Percentiles rank a stretch among this genome's conserved stretches.
Evolutionary conservation across 2,888 invertebrate species (phyloP).

Genomic region (Chouioia cunea): DNA sequence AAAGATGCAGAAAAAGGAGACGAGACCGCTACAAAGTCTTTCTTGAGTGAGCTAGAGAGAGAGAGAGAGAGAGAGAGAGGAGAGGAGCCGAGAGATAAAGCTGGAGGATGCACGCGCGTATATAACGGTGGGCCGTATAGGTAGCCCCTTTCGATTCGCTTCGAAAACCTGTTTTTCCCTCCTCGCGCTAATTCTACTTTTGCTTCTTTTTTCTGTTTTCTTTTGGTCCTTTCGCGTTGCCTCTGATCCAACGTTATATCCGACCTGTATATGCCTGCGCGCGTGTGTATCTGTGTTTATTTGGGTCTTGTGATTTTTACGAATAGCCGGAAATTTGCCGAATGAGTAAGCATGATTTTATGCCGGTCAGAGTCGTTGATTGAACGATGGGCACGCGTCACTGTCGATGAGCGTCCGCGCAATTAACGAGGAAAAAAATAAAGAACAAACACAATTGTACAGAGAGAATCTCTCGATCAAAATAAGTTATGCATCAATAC

Average conservation of each 20-base stretch:
- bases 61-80: constrained; percentile 9
- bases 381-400: constrained; percentile 38
- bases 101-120: constrained; percentile 43
- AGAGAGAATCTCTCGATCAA: no score
- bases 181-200: constrained; percentile 35
- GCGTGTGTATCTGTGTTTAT: background rate
- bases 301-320: no score
- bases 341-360: no score
- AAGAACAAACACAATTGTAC: no score
- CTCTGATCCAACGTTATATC: no score
- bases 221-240: no score
- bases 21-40: background rate
- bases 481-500: no score
- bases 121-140: constrained; percentile 56
- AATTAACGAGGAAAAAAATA: no score
- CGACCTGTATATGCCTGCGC: no score
- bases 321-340: no score
- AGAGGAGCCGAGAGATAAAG: constrained; percentile 47
- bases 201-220: constrained; percentile 34
- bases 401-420: no score
- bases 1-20: constrained; percentile 3
- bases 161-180: constrained; percentile 33
- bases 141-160: constrained; percentile 25
- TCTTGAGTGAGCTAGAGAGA: background rate
- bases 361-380: constrained; percentile 25